Evolutionary conservation across 2,113 vertebrate species (phyloP).

Genomic region (Forbesichthys agassizii): DNA sequence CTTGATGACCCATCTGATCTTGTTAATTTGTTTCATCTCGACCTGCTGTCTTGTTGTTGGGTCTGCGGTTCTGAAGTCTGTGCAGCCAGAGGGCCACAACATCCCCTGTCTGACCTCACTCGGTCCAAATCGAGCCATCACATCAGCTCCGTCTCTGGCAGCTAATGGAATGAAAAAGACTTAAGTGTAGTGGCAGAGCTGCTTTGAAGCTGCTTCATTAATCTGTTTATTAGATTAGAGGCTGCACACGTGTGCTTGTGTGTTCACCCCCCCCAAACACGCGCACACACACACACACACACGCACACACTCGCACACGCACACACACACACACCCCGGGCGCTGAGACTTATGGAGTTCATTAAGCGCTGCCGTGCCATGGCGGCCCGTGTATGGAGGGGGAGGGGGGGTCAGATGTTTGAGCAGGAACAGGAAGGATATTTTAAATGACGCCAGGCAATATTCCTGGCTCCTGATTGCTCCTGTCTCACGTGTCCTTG

Average conservation of each 20-base stretch:
- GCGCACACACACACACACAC: too few species aligned
- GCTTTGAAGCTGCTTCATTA: conserved; percentile 48
- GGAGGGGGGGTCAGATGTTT: conserved; percentile 6
- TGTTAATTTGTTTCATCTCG: background rate
- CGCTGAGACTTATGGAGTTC: conserved; percentile 9
- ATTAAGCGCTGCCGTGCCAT: conserved; percentile 18
- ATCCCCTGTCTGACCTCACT: conserved; percentile 47
- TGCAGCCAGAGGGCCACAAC: conserved; percentile 41
- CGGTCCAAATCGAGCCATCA: conserved; percentile 31
- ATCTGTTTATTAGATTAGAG: conserved; percentile 53
- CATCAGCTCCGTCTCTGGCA: conserved; percentile 32
- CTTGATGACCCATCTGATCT: background rate
- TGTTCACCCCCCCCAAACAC: too few species aligned
- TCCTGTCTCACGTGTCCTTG: background rate
- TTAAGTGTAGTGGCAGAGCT: conserved; percentile 29
- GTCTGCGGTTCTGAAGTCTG: conserved; percentile 1
- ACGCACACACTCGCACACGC: too few species aligned
- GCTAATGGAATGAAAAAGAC: conserved; percentile 48
- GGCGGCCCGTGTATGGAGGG: background rate
- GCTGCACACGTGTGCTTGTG: background rate
- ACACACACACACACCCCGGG: background rate
- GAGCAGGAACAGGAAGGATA: background rate
- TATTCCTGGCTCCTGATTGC: background rate
- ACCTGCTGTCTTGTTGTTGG: background rate
- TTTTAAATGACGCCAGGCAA: too few species aligned